Evolutionary conservation across 2,797 vertebrate species (phyloP).

Genomic region (Xenops minutus): DNA sequence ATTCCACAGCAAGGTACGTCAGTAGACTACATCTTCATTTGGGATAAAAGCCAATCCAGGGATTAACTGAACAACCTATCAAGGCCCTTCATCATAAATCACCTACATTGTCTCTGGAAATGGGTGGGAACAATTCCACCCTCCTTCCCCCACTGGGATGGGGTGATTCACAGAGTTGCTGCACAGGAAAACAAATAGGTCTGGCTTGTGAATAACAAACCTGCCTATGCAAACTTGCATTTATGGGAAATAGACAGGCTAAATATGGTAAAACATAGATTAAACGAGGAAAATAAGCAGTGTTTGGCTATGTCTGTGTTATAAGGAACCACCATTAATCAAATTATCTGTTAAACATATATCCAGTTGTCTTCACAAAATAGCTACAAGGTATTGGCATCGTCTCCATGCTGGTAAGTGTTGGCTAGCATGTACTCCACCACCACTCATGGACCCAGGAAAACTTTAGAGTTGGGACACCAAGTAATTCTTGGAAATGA

Average conservation of each 20-base stretch:
- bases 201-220: neutral
- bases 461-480: neutral
- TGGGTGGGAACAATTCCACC: conserved; percentile 21
- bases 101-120: neutral
- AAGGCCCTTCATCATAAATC: neutral
- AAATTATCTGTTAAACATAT: neutral
- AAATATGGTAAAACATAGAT: neutral
- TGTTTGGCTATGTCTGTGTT: neutral
- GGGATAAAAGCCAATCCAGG: neutral
- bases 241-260: neutral
- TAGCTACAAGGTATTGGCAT: neutral
- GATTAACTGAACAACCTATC: conserved; percentile 1
- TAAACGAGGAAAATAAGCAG: neutral
- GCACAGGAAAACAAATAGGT: neutral
- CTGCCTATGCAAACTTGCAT: neutral
- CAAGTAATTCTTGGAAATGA: neutral
- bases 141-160: neutral
- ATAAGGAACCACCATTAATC: neutral
- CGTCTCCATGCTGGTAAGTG: neutral
- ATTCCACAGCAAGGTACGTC: neutral
- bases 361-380: neutral
- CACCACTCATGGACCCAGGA: no score
- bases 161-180: neutral
- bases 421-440: neutral
- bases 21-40: neutral